Evolutionary conservation across 2,888 invertebrate species (phyloP), one percentile per base, ranked within the genome.

Genomic region (Netelia fuscicornis): DNA sequence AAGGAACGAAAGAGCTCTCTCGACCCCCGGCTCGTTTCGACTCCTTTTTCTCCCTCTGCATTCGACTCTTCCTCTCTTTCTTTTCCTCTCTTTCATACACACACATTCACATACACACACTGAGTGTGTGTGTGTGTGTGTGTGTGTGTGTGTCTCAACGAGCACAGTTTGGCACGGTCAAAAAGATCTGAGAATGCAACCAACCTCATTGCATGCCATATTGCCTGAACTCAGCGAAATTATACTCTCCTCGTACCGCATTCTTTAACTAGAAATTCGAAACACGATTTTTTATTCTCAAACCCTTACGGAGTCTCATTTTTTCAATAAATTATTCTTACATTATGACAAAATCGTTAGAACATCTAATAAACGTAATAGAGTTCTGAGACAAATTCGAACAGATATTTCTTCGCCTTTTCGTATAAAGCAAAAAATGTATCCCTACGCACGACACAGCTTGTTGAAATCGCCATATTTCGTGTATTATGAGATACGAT

Each of bases 171-270:
- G 56, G 74, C 60, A 54, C 42, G 60, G 30, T 67, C 71, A 79
- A 78, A 77, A 81, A 84, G 20, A 54, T 37, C 68, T 44, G 42
- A 54, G 70, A 74, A 48, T 48, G 72, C 37, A 68, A 65, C 44
- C 10, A 62, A 77, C 75, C 79, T 86, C 84, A 78, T 70, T 77
- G 72, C 80, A 86, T 83, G 81, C 79, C 85, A 86, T 86, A 87
- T 86, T 84, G 84, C 80, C 58, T 82, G 82, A 81, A 74, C 76
- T 30, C 37, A 37, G 37, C 37, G 37, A 37, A 37, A 37, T 37
- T 37, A 37, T 37, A 37, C 37, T 37, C 37, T 37, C 6, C 37
- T 37, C 37, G 37, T 37, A 37, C 6, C 37, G 37, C 6, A 37
- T 37, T 37, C 37, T 37, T 6, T 37, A 30, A 30, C 37, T 37